These are phyloP conservation scores for Ectropis crepuscularia DNA, from an alignment of 2,888 invertebrate species.

Conservation along the genomic window DNA sequence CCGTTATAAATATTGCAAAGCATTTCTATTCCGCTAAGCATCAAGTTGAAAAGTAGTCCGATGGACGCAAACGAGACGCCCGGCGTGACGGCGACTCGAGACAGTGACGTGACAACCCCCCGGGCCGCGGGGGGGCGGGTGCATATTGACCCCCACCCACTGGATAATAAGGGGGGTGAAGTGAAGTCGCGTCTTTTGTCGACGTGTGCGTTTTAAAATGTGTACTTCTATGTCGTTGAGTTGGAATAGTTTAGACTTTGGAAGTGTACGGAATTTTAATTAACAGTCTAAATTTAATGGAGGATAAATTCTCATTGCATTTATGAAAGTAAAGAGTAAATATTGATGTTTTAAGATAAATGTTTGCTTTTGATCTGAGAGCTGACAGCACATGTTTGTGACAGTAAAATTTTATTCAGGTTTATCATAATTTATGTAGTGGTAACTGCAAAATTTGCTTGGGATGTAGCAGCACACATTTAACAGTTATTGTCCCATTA, in stretches of 20 bases:
- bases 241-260: background rate
- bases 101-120: constrained; percentile 79
- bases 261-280: too few species aligned
- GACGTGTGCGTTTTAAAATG: constrained; percentile 55
- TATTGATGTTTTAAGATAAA: too few species aligned
- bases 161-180: constrained; percentile 77
- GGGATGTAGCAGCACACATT: too few species aligned
- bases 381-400: too few species aligned
- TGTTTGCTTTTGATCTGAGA: too few species aligned
- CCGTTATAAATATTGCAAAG: constrained; percentile 42
- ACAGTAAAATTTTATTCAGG: too few species aligned
- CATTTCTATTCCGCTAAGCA: constrained; percentile 67
- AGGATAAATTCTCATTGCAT: too few species aligned
- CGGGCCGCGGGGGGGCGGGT: constrained; percentile 46
- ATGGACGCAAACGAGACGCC: constrained; percentile 79
- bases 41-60: constrained; percentile 72
- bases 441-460: too few species aligned
- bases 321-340: too few species aligned
- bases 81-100: constrained; percentile 57
- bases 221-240: constrained; percentile 23
- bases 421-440: too few species aligned
- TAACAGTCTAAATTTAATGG: too few species aligned
- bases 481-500: too few species aligned
- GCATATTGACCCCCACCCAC: constrained; percentile 67
- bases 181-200: constrained; percentile 68